Conservation (phyloP, 2,113 vertebrate species). For the Gavialis gangeticus region DNA sequence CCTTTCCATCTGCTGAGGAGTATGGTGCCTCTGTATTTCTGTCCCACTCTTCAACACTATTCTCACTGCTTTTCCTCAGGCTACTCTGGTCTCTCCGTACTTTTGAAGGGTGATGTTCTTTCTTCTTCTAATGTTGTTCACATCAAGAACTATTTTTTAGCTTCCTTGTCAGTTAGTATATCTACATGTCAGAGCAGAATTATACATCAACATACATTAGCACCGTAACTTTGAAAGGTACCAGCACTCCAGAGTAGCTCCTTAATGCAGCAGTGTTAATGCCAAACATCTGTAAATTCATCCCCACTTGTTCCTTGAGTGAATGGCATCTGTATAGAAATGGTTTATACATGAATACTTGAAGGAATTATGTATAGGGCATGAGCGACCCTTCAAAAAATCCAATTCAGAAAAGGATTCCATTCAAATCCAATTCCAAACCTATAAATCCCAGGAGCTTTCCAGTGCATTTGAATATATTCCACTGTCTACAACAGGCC, state of each 20-base stretch:
- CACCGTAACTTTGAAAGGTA: neutral
- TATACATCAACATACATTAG: neutral
- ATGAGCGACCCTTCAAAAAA: neutral
- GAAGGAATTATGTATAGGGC: neutral
- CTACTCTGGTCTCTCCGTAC: neutral
- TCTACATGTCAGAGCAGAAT: neutral
- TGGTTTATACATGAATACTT: neutral
- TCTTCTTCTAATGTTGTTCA: neutral
- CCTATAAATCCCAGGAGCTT: neutral
- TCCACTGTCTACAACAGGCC: neutral
- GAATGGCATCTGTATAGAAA: neutral
- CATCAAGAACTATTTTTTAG: neutral
- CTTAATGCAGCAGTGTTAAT: neutral
- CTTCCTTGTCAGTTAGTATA: neutral
- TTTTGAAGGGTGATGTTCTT: neutral
- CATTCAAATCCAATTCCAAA: neutral
- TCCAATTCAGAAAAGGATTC: neutral
- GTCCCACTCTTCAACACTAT: neutral
- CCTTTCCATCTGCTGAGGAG: neutral
- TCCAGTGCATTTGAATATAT: neutral
- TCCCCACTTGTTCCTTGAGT: neutral
- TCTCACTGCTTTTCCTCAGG: rapidly evolving
- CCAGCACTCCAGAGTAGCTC: neutral
- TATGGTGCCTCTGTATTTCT: neutral
- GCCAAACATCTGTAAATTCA: neutral